Conservation (phyloP, 2,113 vertebrate species). For the Propithecus coquereli region DNA sequence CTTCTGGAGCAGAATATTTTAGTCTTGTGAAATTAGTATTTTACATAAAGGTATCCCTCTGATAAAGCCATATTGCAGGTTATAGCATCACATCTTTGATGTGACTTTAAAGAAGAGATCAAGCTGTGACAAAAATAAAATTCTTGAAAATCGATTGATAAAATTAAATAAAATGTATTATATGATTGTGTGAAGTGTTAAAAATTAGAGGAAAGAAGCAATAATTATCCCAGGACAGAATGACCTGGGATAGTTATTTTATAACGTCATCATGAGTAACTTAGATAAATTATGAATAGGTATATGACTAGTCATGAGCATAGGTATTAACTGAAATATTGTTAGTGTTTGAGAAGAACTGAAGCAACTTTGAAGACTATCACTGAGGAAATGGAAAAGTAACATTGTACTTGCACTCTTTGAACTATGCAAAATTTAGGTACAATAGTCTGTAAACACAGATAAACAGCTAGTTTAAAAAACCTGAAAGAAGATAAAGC, state of each 20-base stretch:
- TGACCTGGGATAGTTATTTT: neutral
- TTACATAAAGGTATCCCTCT: neutral
- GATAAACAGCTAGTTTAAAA: neutral
- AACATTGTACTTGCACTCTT: neutral
- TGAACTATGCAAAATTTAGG: neutral
- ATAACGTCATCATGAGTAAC: neutral
- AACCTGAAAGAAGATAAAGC: neutral
- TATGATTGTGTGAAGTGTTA: neutral
- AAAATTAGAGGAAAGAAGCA: neutral
- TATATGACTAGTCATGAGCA: neutral
- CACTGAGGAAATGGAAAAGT: neutral
- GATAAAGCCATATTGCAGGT: neutral
- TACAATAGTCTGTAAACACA: neutral
- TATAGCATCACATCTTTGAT: neutral
- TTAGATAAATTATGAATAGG: neutral
- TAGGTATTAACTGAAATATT: neutral
- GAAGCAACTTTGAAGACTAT: too few species aligned
- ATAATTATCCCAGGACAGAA: neutral
- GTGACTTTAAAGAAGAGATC: conserved; percentile 23
- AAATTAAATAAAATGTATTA: neutral
- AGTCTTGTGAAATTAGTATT: neutral
- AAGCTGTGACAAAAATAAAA: conserved; percentile 39
- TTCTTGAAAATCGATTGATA: neutral
- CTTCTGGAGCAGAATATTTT: neutral
- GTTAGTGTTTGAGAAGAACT: neutral